Conservation (phyloP, 2,888 invertebrate genomes). For the Exocentrus adspersus region DNA sequence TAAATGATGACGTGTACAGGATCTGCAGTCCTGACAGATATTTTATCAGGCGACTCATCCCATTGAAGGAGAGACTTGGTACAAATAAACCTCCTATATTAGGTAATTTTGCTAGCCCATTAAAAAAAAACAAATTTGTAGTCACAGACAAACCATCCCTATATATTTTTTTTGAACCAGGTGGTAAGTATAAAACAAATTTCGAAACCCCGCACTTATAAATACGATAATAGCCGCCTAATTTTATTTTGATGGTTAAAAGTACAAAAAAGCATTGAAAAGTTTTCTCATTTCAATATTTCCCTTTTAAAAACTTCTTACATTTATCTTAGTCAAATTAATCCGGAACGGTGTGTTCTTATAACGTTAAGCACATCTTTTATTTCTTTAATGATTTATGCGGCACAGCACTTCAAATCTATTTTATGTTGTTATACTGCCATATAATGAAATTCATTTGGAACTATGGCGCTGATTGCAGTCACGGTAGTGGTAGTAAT, state of each 20-base stretch:
- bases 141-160: too few species aligned
- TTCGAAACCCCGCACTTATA: conserved; percentile 34
- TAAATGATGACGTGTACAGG: too few species aligned
- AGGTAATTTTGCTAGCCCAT: too few species aligned
- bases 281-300: conserved; percentile 47
- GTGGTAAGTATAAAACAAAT: too few species aligned
- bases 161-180: too few species aligned
- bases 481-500: neutral
- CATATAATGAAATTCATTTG: conserved; percentile 26
- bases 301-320: conserved; percentile 45
- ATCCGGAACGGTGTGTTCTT: conserved; percentile 38
- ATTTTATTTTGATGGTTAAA: conserved; percentile 41
- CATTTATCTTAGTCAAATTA: conserved; percentile 50
- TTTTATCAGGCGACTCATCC: too few species aligned
- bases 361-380: conserved; percentile 44
- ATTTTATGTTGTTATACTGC: conserved; percentile 30
- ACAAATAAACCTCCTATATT: too few species aligned
- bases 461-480: conserved; percentile 11
- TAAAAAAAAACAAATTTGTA: too few species aligned
- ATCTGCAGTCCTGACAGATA: too few species aligned
- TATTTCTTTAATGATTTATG: conserved; percentile 40
- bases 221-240: conserved; percentile 44
- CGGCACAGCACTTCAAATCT: conserved; percentile 12
- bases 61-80: too few species aligned
- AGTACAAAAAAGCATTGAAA: conserved; percentile 41